phyloP scores from a whole-genome alignment of 2,113 vertebrate genomes.

The Myrmecophaga tridactyla region DNA sequence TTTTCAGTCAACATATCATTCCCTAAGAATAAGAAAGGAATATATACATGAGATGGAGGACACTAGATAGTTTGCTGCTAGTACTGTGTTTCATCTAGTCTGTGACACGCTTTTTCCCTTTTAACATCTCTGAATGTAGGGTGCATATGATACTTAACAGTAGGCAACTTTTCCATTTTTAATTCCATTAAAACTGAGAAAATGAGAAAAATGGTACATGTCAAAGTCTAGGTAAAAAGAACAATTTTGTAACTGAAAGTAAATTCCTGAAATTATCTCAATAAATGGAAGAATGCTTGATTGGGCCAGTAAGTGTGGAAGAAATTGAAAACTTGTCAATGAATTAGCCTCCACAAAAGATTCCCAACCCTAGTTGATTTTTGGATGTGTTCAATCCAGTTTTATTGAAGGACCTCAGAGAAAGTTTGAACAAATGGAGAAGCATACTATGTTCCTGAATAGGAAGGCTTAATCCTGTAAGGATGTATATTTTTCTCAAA shows the following conservation, averaged over 20 bases:
- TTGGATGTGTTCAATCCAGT: not conserved
- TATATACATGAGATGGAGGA: not conserved
- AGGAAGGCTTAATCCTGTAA: not conserved
- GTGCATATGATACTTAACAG: not conserved
- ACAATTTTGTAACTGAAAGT: not conserved
- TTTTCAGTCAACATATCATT: not conserved
- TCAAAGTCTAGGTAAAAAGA: not conserved
- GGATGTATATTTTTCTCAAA: not conserved
- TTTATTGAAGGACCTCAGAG: not conserved
- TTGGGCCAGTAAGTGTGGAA: not conserved
- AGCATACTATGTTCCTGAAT: not conserved
- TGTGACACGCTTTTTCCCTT: not conserved
- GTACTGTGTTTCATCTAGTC: not conserved
- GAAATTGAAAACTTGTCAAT: not conserved
- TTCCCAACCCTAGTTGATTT: not conserved
- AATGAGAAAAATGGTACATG: not conserved
- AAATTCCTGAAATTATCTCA: not conserved
- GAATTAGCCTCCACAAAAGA: not conserved
- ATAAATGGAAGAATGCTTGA: not conserved
- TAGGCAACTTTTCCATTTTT: not conserved
- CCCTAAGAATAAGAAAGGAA: not conserved
- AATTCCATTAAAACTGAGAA: too few relatives aligned
- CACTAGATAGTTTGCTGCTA: not conserved
- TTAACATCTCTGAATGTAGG: not conserved
- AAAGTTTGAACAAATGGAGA: not conserved